Evolutionary conservation across 1,140 invertebrate genomes (phyloP).

Genomic region (Stegodyphus mimosarum): DNA sequence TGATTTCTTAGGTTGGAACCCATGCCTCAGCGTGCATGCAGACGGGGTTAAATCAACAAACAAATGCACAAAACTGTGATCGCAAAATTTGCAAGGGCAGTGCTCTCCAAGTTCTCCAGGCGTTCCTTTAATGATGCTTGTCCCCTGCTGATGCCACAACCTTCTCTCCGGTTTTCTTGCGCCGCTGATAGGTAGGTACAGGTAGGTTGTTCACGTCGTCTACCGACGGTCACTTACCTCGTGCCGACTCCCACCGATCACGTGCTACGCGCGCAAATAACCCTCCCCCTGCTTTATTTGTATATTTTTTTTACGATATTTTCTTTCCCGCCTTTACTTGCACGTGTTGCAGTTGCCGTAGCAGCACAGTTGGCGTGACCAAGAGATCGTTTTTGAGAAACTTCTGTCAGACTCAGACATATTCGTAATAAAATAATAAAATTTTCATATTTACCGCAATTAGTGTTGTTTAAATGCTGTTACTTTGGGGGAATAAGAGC

Average conservation of each 20-base stretch:
- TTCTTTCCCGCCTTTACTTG: not conserved
- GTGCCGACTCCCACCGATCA: conserved; percentile 17
- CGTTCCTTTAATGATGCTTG: conserved; percentile 25
- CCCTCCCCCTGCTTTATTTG: not conserved
- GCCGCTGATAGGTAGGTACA: not conserved
- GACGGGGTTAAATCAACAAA: too few relatives aligned
- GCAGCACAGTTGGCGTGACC: not conserved
- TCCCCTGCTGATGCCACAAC: not conserved
- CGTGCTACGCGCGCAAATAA: not conserved
- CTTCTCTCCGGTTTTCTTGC: conserved; percentile 10
- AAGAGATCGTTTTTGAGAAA: too few relatives aligned
- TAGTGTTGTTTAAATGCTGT: too few relatives aligned
- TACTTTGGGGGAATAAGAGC: too few relatives aligned
- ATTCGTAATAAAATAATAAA: too few relatives aligned
- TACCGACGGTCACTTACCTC: conserved; percentile 39
- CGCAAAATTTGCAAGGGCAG: not conserved
- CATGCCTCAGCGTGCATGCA: too few relatives aligned
- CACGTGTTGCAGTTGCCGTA: not conserved
- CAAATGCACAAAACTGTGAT: too few relatives aligned
- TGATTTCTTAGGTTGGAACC: too few relatives aligned
- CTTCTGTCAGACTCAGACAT: too few relatives aligned
- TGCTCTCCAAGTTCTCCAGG: not conserved
- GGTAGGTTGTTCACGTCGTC: conserved; percentile 39
- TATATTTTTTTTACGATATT: not conserved
- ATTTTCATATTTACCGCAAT: too few relatives aligned